Evolutionary conservation across 2,797 vertebrate species (phyloP), one percentile per base, ranked within the genome.

Genomic region (Sparidentex hasta): DNA sequence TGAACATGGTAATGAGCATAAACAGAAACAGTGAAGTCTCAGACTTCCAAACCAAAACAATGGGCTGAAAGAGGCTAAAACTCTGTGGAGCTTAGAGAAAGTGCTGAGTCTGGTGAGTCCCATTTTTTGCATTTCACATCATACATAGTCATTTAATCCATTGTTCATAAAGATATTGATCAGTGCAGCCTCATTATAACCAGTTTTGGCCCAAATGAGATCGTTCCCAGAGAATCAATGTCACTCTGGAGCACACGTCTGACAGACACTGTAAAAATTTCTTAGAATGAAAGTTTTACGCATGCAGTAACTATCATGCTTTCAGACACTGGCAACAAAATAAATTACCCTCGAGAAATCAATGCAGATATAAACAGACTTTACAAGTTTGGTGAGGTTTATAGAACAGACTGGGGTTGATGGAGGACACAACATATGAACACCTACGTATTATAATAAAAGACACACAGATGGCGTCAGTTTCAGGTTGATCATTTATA

Each of bases 391-490:
- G 55, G 18, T 66, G 56, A 55, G 69, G 51, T 64, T 71, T 48
- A 51, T 13, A 43, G 65, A 48, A 16, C 46, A 52, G 43, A 62
- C 47, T 33, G 47, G 4, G 43, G 54, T 70, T 5, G 16, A 50
- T 41, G 21, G 50, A 51, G 17, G 44, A 9, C 65, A 27, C 62
- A 44, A 6, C 21, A 20, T 50, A 58, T 74, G 23, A 55, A 66
- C 16, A 63, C n/a, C 11, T 17, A 27, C 5, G 13, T 38, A 44
- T 65, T 16, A 57, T 63, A 21, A 71, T 63, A 44, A 74, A 74
- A 82, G n/a, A 66, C 65, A 47, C 21, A 21, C 20, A 66, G 65
- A 50, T 65, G 52, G 44, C 41, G 51, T 71, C 17, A 56, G 21
- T 44, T 23, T 7, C 23, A 41, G 3, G 7, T 20, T 7, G 43